Conservation (phyloP, 2,888 invertebrate genomes). For the Zygaena filipendulae region DNA sequence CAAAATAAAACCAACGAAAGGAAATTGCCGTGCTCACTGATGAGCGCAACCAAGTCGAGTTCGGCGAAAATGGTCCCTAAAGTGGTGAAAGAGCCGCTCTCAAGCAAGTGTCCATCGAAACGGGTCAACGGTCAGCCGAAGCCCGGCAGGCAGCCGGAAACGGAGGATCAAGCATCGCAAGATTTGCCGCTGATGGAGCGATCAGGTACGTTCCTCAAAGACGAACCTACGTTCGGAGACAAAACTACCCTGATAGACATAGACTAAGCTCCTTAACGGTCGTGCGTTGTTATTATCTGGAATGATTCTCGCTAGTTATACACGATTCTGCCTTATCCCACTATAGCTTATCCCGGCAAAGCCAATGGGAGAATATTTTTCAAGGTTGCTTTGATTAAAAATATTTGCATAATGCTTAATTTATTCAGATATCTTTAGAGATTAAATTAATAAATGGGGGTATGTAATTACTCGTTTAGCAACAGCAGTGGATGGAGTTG, state of each 20-base stretch:
- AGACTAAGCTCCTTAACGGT: no score
- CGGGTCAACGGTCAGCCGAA: conserved; percentile 6
- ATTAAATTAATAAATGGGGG: no score
- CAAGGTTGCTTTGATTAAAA: no score
- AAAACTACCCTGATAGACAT: conserved; percentile 35
- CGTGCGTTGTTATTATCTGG: conserved; percentile 5
- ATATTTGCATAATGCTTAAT: no score
- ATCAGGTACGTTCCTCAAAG: conserved; percentile 80
- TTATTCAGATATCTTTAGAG: no score
- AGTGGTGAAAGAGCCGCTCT: conserved; percentile 25
- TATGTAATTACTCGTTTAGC: no score
- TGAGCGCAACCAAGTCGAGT: conserved; percentile 70
- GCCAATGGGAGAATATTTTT: no score
- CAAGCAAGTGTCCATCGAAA: conserved; percentile 9
- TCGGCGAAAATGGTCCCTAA: conserved; percentile 64
- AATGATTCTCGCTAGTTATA: neutral
- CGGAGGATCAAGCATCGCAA: conserved; percentile 3
- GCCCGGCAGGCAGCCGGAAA: neutral
- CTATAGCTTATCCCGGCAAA: no score
- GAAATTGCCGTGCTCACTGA: conserved; percentile 39
- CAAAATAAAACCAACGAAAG: conserved; percentile 20
- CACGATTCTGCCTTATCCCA: no score
- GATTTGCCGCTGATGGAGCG: conserved; percentile 58
- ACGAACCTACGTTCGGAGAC: conserved; percentile 72
- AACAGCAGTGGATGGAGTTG: no score